phyloP scores from a whole-genome alignment of 2,888 invertebrate species.

The Hymenopus coronatus region DNA sequence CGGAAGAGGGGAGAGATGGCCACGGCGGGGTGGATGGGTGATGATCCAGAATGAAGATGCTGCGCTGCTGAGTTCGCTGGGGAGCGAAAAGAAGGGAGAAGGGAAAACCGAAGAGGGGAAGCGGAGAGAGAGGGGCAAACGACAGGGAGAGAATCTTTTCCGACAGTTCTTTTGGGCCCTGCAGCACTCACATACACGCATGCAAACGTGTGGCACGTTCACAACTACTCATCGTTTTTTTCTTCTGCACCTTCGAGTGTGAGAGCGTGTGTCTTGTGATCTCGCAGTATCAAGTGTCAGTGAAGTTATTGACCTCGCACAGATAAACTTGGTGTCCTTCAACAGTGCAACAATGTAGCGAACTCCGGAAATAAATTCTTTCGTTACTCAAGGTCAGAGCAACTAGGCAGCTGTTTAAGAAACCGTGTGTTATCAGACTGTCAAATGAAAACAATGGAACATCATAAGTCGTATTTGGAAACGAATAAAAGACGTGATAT shows the following conservation, averaged over 20 bases:
- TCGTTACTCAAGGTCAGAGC: background rate
- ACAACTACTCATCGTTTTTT: background rate
- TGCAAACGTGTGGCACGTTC: background rate
- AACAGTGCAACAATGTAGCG: background rate
- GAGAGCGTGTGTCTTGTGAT: background rate
- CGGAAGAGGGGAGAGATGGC: background rate
- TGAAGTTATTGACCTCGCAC: background rate
- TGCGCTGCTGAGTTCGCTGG: background rate
- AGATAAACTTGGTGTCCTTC: background rate
- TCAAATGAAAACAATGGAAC: background rate
- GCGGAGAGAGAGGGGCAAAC: background rate
- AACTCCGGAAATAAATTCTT: background rate
- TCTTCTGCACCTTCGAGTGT: background rate
- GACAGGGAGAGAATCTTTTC: background rate
- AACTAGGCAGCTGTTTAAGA: background rate
- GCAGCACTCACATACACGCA: slow-evolving; percentile 13
- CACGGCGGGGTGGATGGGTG: slow-evolving; percentile 12
- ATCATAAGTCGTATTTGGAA: background rate
- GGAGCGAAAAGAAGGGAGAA: background rate
- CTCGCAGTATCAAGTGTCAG: background rate
- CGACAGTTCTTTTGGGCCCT: background rate
- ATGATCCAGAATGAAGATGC: slow-evolving; percentile 18
- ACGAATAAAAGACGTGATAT: background rate
- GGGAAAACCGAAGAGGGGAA: background rate
- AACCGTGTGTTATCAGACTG: background rate